Conservation (phyloP, 2,113 vertebrate species). For the Hylia prasina region DNA sequence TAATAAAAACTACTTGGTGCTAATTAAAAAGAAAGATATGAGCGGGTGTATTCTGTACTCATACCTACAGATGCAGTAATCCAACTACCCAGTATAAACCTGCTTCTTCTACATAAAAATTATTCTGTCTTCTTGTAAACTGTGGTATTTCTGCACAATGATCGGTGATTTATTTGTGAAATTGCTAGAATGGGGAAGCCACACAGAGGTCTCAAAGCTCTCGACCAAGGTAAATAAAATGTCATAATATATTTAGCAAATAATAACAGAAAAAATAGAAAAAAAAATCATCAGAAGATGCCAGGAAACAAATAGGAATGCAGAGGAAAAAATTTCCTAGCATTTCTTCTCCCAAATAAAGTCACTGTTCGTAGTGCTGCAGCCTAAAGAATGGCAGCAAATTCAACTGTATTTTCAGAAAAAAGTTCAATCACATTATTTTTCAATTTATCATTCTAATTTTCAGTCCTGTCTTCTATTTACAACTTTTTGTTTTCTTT, state of each 20-base stretch:
- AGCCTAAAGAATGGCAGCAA: background rate
- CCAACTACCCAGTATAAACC: background rate
- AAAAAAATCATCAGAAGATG: constrained; percentile 8
- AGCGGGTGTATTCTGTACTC: background rate
- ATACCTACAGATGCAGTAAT: background rate
- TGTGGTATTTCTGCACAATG: background rate
- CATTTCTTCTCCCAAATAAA: background rate
- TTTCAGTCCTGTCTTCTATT: background rate
- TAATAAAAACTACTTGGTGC: background rate
- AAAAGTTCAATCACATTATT: background rate
- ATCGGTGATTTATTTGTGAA: constrained; percentile 38
- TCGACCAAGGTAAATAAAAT: constrained; percentile 46
- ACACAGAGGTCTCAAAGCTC: constrained; percentile 26
- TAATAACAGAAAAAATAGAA: constrained; percentile 22
- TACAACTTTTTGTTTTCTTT: constrained; percentile 1
- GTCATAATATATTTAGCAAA: constrained; percentile 60
- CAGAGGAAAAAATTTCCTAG: background rate
- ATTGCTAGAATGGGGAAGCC: constrained; percentile 12
- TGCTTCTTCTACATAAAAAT: constrained; percentile 5
- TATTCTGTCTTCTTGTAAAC: constrained; percentile 1
- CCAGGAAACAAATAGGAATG: background rate
- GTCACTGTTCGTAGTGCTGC: background rate
- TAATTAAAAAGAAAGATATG: background rate
- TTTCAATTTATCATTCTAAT: background rate
- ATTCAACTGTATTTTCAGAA: background rate